Conservation (phyloP, 2,888 invertebrate species). For the Bimastos eiseni region DNA sequence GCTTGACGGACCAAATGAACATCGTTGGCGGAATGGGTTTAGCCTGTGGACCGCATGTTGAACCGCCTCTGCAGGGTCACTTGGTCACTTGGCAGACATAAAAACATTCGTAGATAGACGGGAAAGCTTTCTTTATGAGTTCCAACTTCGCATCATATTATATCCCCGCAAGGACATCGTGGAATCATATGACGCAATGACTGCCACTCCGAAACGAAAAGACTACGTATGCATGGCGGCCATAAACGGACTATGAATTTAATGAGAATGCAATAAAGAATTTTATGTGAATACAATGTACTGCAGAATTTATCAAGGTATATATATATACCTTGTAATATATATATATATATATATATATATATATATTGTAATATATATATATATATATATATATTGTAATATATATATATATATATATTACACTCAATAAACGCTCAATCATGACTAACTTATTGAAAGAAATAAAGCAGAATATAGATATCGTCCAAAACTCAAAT, state of each 20-base stretch:
- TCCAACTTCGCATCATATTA: background rate
- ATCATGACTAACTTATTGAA: background rate
- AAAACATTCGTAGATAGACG: background rate
- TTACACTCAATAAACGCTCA: background rate
- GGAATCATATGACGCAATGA: background rate
- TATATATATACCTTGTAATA: too few relatives aligned
- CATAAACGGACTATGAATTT: background rate
- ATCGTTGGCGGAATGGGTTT: too few relatives aligned
- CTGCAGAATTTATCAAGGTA: background rate
- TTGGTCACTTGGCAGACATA: background rate
- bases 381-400: too few relatives aligned
- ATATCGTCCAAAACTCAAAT: background rate
- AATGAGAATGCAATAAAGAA: background rate
- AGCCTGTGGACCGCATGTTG: too few relatives aligned
- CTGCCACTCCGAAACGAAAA: background rate
- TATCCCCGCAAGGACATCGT: background rate
- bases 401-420: too few relatives aligned
- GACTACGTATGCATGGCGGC: background rate
- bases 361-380: too few relatives aligned
- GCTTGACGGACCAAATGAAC: too few relatives aligned
- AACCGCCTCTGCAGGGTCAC: too few relatives aligned
- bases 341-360: too few relatives aligned
- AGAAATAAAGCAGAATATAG: background rate
- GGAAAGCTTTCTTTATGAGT: background rate
- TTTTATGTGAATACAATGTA: background rate